Base-by-base conservation (phyloP, 2,888 invertebrate species). In the Villa cingulata region DNA sequence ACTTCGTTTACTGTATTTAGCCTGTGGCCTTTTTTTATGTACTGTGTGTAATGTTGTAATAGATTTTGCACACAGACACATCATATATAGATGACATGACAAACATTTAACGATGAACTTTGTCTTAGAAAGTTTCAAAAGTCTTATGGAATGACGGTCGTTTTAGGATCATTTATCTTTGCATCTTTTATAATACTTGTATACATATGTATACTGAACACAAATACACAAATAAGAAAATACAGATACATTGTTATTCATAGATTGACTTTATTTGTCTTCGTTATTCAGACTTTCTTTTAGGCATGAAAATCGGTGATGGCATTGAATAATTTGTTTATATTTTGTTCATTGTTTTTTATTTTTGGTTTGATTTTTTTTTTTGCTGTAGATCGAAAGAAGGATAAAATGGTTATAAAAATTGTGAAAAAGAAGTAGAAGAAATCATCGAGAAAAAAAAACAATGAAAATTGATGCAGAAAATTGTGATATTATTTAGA, bases 291-390 rank as follows among this genome's bases (percentile, higher is more conserved):
- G n/a, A n/a, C 7, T 6, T 23, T 23, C 4, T 23, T 27, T 9
- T 37, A 23, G 29, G 19, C 39, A 48, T 40, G 46, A 41, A 49
- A 49, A 49, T 49, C 45, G 51, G 47, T 29, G 43, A 42, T 51
- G 49, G 51, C 49, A 49, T 48, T 51, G 51, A 51, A 51, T 51
- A 51, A 51, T 51, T 51, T 51, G 51, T 49, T 51, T 51, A 49
- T 49, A 43, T 41, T 51, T 45, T 29, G n/a, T 32, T 38, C 38
- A 45, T 41, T 20, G n/a, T 23, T 14, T 27, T 27, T 27, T 27
- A 27, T 27, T 27, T 27, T 12, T 17, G 16, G 4, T 5, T 16
- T 32, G 32, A 29, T 9, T 9, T 27, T 27, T 27, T 9, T 27
- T 27, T 27, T n/a, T n/a, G n/a, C n/a, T n/a, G n/a, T n/a, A n/a